Evolutionary conservation across 2,113 vertebrate species (phyloP), one percentile per base, ranked within the genome.

Genomic region (Neodontobutis hainanensis): DNA sequence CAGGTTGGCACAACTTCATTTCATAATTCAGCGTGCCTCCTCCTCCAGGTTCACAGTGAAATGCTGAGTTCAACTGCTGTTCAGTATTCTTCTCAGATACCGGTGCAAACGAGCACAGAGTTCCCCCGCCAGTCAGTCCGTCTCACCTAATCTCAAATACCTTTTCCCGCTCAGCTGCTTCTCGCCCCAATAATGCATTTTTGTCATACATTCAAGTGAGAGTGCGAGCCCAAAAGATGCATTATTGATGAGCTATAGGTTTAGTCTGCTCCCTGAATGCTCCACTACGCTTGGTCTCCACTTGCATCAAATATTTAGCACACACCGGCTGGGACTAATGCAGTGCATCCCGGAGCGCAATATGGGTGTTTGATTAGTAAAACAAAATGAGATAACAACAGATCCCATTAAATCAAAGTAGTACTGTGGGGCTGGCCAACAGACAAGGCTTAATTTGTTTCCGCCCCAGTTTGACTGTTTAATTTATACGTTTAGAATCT

Each of bases 221-320:
- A 63, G 35, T 55, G 50, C 55, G 58, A n/a, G 40, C 35, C 27
- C 67, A 12, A 68, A 27, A 27, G 19, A 77, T 92, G 45, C 64
- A 89, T 90, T 91, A 92, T 92, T 86, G 79, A 92, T 87, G 76
- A 73, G 76, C 82, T 83, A 74, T 89, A 85, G 60, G 80, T 83
- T 78, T 56, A 75, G 86, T 85, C 68, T 75, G 81, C 73, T 83
- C 80, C 63, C 48, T 45, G 8, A 67, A 66, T 46, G 75, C 81
- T 72, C 78, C 53, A 67, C 73, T 6, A 38, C 67, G 69, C 73
- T 49, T 70, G 83, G 65, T 78, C 70, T 63, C 65, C 65, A 48
- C 68, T 6, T 14, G 47, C 62, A 87, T 91, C 73, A 89, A 93
- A 91, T 91, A 93, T 93, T 92, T 75, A 91, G 55, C 82, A 71